Percentiles rank a stretch among this genome's conserved stretches.
Evolutionary conservation across 2,888 invertebrate genomes (phyloP).

Genomic region (Philhelius pedissequus): DNA sequence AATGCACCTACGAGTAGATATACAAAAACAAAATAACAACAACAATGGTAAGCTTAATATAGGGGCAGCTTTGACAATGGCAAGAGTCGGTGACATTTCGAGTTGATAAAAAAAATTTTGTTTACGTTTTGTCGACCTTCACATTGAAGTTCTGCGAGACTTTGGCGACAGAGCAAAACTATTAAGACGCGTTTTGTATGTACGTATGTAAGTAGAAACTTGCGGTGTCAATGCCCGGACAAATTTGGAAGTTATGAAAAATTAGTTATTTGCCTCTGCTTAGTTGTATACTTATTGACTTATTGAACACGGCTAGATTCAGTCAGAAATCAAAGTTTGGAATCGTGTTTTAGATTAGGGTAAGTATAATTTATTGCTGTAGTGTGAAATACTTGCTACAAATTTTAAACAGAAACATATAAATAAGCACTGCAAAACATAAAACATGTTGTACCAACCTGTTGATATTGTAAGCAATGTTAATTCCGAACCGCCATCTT

Average conservation of each 20-base stretch:
- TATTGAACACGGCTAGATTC: conserved; percentile 32
- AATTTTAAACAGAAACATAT: too few species aligned
- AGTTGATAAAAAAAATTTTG: conserved; percentile 20
- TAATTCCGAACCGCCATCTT: too few species aligned
- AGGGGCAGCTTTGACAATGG: conserved; percentile 39
- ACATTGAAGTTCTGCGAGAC: conserved; percentile 42
- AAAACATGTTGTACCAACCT: too few species aligned
- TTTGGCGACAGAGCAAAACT: neutral
- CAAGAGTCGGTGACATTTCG: conserved; percentile 58
- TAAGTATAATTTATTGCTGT: too few species aligned
- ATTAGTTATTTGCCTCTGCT: neutral
- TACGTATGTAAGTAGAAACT: too few species aligned
- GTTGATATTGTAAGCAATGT: too few species aligned
- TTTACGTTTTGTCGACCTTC: conserved; percentile 55
- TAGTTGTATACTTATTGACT: conserved; percentile 7
- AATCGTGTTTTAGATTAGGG: too few species aligned
- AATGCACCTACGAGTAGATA: too few species aligned
- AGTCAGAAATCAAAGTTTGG: neutral
- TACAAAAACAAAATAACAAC: neutral
- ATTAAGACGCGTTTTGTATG: neutral
- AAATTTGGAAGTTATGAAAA: conserved; percentile 28
- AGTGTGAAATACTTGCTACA: too few species aligned
- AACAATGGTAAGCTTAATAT: neutral
- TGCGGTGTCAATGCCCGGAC: conserved; percentile 47
- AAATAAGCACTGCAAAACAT: too few species aligned